Conservation (phyloP, 2,888 invertebrate genomes). For the Machimus atricapillus region DNA sequence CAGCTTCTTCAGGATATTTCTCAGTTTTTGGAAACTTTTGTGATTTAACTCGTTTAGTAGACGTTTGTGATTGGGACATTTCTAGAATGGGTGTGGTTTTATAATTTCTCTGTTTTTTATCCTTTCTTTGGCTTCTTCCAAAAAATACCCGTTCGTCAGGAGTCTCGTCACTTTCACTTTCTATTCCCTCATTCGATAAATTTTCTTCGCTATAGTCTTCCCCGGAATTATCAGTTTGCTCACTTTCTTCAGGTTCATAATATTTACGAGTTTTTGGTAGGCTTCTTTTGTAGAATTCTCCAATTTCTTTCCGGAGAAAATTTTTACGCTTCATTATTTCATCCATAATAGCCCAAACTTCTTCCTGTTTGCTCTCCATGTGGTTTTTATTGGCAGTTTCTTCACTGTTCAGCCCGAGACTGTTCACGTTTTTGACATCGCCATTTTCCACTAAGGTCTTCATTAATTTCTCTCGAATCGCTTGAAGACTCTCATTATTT, state of each 20-base stretch:
- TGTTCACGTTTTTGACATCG: constrained; percentile 1
- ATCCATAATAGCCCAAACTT: constrained; percentile 10
- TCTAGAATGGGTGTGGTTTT: not conserved
- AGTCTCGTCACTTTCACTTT: not conserved
- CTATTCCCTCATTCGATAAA: not conserved
- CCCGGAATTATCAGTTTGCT: not conserved
- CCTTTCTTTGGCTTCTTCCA: not conserved
- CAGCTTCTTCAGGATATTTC: not conserved
- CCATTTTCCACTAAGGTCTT: not conserved
- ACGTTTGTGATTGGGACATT: not conserved
- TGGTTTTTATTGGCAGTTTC: not conserved
- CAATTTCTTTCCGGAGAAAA: not conserved
- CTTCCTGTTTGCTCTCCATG: not conserved
- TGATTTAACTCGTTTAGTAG: not conserved
- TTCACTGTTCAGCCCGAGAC: not conserved
- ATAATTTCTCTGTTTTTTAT: not conserved
- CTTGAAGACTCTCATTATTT: not conserved
- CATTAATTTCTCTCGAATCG: not conserved
- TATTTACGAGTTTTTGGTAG: not conserved
- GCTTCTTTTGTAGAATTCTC: not conserved
- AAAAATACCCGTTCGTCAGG: not conserved
- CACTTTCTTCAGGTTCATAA: not conserved
- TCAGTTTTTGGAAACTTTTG: not conserved
- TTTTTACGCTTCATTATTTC: not conserved
- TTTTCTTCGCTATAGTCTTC: not conserved